Evolutionary conservation across 1,140 invertebrate genomes (phyloP).

Genomic region (Zaprionus inermis): DNA sequence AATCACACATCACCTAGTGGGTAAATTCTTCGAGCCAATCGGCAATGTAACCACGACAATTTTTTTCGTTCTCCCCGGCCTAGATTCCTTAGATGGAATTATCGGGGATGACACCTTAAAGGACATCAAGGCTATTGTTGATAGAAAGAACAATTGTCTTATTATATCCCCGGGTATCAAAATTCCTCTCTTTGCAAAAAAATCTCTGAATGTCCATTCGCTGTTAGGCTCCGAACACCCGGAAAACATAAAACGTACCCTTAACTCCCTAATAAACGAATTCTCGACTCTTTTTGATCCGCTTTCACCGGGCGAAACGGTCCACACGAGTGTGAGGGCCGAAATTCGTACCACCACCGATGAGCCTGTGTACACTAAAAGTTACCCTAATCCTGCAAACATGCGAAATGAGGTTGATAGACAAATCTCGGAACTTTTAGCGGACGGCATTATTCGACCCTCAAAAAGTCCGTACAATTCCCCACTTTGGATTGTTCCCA

Average conservation of each 20-base stretch:
- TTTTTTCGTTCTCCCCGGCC: not conserved
- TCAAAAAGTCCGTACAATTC: constrained; percentile 9
- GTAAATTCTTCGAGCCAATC: not conserved
- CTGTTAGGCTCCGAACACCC: not conserved
- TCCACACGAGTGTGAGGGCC: too few relatives aligned
- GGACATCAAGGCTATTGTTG: not conserved
- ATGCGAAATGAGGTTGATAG: not conserved
- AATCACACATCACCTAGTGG: not conserved
- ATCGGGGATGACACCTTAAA: not conserved
- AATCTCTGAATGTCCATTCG: not conserved
- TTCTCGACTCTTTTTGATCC: too few relatives aligned
- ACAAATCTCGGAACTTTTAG: not conserved
- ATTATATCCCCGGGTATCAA: not conserved
- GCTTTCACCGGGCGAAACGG: too few relatives aligned
- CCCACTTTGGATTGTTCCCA: constrained; percentile 10
- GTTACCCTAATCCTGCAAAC: not conserved
- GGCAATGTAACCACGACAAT: not conserved
- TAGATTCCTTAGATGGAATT: not conserved
- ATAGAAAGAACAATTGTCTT: not conserved
- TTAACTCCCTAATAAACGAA: too few relatives aligned
- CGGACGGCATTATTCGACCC: not conserved
- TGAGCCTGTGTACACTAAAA: too few relatives aligned
- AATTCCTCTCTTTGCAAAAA: not conserved
- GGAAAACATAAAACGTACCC: not conserved
- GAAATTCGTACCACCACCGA: too few relatives aligned